These are phyloP conservation scores for Enteromius unitaeniatus DNA, from an alignment of 2,797 vertebrate species.

Conservation along the genomic window DNA sequence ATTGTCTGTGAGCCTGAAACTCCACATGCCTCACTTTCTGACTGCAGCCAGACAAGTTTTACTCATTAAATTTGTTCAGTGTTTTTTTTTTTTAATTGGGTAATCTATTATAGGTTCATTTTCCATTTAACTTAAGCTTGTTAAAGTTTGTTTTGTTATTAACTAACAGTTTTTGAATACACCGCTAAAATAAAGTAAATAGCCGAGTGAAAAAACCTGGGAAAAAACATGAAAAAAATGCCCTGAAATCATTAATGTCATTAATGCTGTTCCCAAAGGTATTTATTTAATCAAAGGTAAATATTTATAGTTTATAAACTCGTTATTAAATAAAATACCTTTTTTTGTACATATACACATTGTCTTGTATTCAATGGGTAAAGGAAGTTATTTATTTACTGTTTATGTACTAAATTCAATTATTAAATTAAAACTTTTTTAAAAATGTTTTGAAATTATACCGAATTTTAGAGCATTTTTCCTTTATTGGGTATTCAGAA, in stretches of 20 bases:
- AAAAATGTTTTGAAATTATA: neutral
- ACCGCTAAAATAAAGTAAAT: slow-evolving; percentile 1
- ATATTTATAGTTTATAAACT: neutral
- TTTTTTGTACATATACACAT: no score
- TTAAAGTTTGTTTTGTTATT: neutral
- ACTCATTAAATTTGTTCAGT: slow-evolving; percentile 27
- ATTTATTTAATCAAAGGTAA: no score
- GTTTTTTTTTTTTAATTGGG: slow-evolving; percentile 3
- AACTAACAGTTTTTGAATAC: neutral
- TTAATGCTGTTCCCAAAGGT: neutral
- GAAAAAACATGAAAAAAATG: no score
- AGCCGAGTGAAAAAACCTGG: no score
- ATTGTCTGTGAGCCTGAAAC: slow-evolving; percentile 46
- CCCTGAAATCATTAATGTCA: neutral
- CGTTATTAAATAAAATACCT: neutral
- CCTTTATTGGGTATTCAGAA: neutral
- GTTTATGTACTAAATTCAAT: no score
- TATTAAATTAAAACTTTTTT: neutral
- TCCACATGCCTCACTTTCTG: slow-evolving; percentile 47
- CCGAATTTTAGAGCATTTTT: neutral
- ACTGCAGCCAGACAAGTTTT: slow-evolving; percentile 30
- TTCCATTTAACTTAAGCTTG: neutral
- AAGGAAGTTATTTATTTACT: neutral
- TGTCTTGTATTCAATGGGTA: neutral
- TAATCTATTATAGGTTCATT: slow-evolving; percentile 12